Evolutionary conservation across 2,113 vertebrate species (phyloP).

Genomic region (Morone saxatilis): DNA sequence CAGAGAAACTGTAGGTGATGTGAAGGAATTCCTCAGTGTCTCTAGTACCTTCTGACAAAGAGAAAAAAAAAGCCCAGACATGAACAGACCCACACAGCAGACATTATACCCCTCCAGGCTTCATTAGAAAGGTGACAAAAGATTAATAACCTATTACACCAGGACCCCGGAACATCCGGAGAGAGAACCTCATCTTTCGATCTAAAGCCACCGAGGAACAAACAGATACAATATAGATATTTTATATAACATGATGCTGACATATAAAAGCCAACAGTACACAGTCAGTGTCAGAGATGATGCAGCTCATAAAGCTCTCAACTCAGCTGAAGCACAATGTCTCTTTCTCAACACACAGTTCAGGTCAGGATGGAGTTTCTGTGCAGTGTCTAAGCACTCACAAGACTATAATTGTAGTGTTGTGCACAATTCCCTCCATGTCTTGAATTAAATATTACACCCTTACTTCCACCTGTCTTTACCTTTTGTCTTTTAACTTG

Average conservation of each 20-base stretch:
- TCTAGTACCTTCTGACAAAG: not conserved
- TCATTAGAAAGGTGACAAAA: slow-evolving; percentile 11
- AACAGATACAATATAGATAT: not conserved
- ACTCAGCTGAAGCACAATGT: not conserved
- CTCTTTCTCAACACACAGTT: not conserved
- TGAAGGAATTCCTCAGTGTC: not conserved
- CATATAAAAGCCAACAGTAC: not conserved
- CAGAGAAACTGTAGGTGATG: not conserved
- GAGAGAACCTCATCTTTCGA: not conserved
- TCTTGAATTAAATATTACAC: slow-evolving; percentile 25
- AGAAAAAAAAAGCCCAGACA: slow-evolving; percentile 5
- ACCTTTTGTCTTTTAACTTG: slow-evolving; percentile 15
- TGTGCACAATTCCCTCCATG: slow-evolving; percentile 2
- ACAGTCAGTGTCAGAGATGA: not conserved
- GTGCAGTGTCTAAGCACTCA: not conserved
- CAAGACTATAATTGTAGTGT: slow-evolving; percentile 35
- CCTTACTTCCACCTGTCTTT: slow-evolving; percentile 37
- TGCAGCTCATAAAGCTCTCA: not conserved
- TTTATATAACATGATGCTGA: not conserved
- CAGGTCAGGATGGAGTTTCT: slow-evolving; percentile 10
- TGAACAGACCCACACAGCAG: not conserved
- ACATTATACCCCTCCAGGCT: not conserved
- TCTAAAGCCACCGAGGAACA: not conserved
- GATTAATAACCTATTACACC: not conserved
- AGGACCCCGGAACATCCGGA: not conserved